phyloP scores from a whole-genome alignment of 2,113 vertebrate species.

The Sminthopsis crassicaudata region DNA sequence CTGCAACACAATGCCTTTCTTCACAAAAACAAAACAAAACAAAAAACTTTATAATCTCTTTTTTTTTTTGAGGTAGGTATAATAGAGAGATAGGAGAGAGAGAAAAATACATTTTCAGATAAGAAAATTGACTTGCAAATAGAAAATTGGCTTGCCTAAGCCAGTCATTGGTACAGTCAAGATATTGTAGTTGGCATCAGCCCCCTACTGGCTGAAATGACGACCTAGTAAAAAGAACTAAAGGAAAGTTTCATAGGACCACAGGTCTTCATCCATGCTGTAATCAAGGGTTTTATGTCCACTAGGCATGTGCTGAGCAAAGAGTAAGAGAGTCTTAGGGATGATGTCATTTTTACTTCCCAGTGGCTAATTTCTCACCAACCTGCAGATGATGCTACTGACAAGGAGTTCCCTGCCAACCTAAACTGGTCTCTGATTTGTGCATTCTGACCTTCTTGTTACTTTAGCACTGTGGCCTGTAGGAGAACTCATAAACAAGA shows the following conservation, averaged over 20 bases:
- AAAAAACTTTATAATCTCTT: not conserved
- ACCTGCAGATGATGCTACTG: conserved; percentile 79
- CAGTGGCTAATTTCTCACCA: conserved; percentile 64
- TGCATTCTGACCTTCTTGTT: conserved; percentile 59
- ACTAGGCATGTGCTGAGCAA: not conserved
- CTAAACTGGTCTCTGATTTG: conserved; percentile 22
- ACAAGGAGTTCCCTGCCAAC: conserved; percentile 63
- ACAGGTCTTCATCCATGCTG: not conserved
- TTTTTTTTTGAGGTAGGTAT: not conserved
- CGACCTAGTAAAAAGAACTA: not conserved
- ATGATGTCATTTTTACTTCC: conserved; percentile 29
- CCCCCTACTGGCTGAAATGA: conserved; percentile 20
- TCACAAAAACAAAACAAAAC: too few relatives aligned
- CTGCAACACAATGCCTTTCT: not conserved
- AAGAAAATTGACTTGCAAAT: conserved; percentile 2
- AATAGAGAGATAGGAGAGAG: not conserved
- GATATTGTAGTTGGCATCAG: not conserved
- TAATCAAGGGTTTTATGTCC: not conserved
- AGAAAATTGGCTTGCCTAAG: conserved; percentile 22
- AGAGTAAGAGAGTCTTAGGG: not conserved
- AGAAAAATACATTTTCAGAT: not conserved
- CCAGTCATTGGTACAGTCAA: not conserved
- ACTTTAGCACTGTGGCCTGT: conserved; percentile 17
- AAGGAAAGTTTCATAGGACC: not conserved
- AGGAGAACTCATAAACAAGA: conserved; percentile 59